Evolutionary conservation across 2,797 vertebrate genomes (phyloP), one percentile per base, ranked within the genome.

Genomic region (Phylloscopus collybita): DNA sequence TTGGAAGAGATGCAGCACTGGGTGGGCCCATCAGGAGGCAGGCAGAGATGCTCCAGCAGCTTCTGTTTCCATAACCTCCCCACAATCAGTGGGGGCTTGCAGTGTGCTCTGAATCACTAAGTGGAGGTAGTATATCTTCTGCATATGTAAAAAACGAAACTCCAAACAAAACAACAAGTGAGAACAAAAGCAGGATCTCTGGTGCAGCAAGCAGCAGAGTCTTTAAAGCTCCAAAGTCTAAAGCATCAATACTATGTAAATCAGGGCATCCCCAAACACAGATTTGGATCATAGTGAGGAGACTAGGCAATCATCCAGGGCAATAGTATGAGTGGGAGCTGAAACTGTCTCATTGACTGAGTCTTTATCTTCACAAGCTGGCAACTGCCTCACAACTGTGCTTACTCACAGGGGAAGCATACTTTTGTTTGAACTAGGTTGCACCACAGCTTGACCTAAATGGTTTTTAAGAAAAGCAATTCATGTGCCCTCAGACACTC

Each of bases 281-380:
- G 50, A 88, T 87, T 8, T 93, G 83, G 83, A 94, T 96, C 83
- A 80, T 22, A 47, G 71, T 65, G 60, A 94, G 60, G 61, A 94
- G 86, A 88, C 80, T 80, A 93, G 95, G 96, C 95, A 96, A 93
- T 66, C 83, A 90, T 95, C 95, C 95, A 97, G 94, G 88, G 90
- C 93, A 95, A 57, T 71, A 92, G 90, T 81, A 73, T 20, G 90
- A 96, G 94, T 95, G 80, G 95, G 95, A 92, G 88, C 67, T 51
- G 74, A 80, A 92, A 80, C 76, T 53, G 50, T 85, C 95, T 97
- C 86, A 90, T 20, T 88, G 70, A 92, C 83, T 80, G 60, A 84
- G 76, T 45, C 70, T 92, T 80, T 50, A 91, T 86, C 89, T 79
- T 88, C 76, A 36, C 66, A 79, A 90, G 70, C 17, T 93, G 93